phyloP scores from a whole-genome alignment of 2,888 invertebrate species.

The Orchesellides sinensis region DNA sequence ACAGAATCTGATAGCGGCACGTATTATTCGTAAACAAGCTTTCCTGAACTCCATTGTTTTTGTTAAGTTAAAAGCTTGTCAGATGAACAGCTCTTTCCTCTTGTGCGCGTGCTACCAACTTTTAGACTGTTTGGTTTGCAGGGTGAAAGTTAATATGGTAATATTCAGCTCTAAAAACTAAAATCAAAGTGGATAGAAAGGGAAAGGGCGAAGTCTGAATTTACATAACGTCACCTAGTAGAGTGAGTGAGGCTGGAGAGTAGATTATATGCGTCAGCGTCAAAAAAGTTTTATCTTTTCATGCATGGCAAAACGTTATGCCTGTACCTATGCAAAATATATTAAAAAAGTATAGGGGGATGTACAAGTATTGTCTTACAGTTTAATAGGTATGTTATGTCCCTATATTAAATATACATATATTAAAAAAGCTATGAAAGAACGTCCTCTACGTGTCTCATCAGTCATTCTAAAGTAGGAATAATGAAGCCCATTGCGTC shows the following conservation, averaged over 20 bases:
- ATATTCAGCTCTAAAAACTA: conserved; percentile 21
- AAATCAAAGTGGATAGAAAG: conserved; percentile 14
- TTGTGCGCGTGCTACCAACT: not conserved
- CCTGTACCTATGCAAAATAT: not conserved
- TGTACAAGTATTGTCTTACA: too few species aligned
- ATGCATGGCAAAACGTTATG: conserved; percentile 2
- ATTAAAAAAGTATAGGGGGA: not conserved
- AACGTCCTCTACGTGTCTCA: conserved; percentile 49
- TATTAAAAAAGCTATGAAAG: conserved; percentile 23
- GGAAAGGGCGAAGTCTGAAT: not conserved
- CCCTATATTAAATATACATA: conserved; percentile 37
- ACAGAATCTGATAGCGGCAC: conserved; percentile 59
- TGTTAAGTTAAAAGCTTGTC: conserved; percentile 63
- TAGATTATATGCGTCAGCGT: conserved; percentile 59
- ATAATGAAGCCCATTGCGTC: conserved; percentile 15
- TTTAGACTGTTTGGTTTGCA: not conserved
- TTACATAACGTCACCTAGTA: not conserved
- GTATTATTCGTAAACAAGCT: conserved; percentile 57
- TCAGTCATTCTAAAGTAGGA: conserved; percentile 41
- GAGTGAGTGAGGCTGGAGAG: too few species aligned
- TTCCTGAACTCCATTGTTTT: conserved; percentile 47
- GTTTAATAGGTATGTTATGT: not conserved
- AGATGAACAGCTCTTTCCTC: conserved; percentile 50
- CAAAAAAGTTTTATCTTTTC: conserved; percentile 39
- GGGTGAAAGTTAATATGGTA: conserved; percentile 46